A percentile compares a stretch with the other conserved stretches of the same genome.
These are phyloP conservation scores for Archilochus colubris DNA, from an alignment of 2,113 vertebrate genomes.

Conservation along the genomic window DNA sequence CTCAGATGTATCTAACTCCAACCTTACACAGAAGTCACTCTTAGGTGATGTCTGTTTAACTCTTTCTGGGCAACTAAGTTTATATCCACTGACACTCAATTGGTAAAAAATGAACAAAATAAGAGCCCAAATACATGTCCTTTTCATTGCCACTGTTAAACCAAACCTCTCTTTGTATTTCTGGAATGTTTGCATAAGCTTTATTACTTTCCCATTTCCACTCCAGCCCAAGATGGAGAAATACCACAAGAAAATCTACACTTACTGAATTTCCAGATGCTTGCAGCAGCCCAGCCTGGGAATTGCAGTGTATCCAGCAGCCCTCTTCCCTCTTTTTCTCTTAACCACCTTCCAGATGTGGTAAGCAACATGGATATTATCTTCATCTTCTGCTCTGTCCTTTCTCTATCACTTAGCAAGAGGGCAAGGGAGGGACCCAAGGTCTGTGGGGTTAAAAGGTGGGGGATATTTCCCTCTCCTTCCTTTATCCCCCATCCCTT, in stretches of 20 bases:
- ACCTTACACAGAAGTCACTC: neutral
- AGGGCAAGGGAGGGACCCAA: neutral
- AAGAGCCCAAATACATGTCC: neutral
- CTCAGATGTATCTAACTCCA: neutral
- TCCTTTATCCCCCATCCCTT: neutral
- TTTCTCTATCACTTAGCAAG: neutral
- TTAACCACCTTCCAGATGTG: neutral
- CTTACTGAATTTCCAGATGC: conserved; percentile 39
- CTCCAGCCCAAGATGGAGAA: conserved; percentile 28
- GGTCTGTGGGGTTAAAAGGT: neutral
- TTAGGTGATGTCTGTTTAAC: neutral
- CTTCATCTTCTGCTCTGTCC: neutral
- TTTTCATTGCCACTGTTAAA: conserved; percentile 17
- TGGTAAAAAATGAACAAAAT: neutral
- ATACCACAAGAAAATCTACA: conserved; percentile 43
- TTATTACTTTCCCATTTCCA: conserved; percentile 58
- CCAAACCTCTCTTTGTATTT: conserved; percentile 25
- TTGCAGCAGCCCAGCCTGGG: neutral
- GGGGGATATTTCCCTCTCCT: neutral
- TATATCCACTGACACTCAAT: neutral
- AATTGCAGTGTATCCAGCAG: neutral
- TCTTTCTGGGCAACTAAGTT: neutral
- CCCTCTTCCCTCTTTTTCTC: neutral
- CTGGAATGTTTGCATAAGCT: conserved; percentile 49
- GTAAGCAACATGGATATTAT: neutral